These are phyloP conservation scores for Digitonthophagus gazella DNA, from an alignment of 2,888 invertebrate genomes.

Conservation along the genomic window DNA sequence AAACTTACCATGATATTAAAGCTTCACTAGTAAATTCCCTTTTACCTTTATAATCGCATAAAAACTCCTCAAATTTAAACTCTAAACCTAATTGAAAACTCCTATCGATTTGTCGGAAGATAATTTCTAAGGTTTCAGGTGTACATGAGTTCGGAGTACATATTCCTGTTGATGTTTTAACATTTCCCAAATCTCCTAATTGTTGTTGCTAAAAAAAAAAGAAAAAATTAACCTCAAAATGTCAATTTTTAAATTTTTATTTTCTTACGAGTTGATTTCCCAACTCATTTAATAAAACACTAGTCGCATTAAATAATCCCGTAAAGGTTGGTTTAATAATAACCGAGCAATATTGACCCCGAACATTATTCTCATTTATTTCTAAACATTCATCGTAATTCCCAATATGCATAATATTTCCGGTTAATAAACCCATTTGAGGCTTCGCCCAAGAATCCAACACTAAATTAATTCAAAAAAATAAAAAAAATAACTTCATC, in stretches of 20 bases:
- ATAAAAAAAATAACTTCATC: background rate
- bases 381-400: constrained; percentile 32
- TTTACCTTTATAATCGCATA: constrained; percentile 23
- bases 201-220: constrained; percentile 9
- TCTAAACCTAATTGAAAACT: constrained; percentile 18
- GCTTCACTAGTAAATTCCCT: constrained; percentile 4
- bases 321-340: constrained; percentile 19
- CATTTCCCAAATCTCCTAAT: background rate
- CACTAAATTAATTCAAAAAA: constrained; percentile 26
- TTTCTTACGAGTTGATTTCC: constrained; percentile 14
- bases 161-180: constrained; percentile 21
- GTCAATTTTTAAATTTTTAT: background rate
- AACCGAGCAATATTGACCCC: constrained; percentile 21
- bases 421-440: constrained; percentile 30
- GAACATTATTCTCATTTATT: constrained; percentile 13
- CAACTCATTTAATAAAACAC: constrained; percentile 9
- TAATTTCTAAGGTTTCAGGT: constrained; percentile 9
- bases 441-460: constrained; percentile 32
- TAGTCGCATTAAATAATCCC: background rate
- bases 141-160: constrained; percentile 23
- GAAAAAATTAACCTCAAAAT: background rate
- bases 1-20: constrained; percentile 21
- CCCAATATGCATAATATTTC: constrained; percentile 31
- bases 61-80: constrained; percentile 16
- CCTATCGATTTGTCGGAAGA: no score